Evolutionary conservation across 2,113 vertebrate species (phyloP).

Genomic region (Cacatua alba): DNA sequence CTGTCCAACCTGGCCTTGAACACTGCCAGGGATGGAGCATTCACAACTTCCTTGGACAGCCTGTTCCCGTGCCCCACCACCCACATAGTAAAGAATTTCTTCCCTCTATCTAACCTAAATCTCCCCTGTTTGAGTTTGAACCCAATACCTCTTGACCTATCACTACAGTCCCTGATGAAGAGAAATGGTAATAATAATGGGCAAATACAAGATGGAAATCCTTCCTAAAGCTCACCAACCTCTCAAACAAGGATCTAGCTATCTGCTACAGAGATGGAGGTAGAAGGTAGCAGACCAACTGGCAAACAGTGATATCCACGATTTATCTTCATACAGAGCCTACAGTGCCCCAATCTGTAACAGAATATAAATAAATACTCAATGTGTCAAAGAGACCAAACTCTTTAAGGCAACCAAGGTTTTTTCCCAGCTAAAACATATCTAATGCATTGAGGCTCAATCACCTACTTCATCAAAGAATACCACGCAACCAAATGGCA

Average conservation of each 20-base stretch:
- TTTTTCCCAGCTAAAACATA: background rate
- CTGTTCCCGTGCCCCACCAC: background rate
- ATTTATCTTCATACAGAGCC: background rate
- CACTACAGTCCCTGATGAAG: background rate
- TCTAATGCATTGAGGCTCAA: background rate
- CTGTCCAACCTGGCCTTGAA: background rate
- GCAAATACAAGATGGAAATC: background rate
- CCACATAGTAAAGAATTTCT: background rate
- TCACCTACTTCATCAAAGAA: background rate
- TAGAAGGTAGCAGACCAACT: background rate
- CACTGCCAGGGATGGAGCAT: background rate
- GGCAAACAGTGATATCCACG: fast-evolving
- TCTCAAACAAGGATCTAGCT: background rate
- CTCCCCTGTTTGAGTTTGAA: background rate
- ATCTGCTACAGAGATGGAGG: background rate
- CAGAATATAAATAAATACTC: background rate
- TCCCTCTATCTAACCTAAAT: background rate
- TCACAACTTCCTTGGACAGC: background rate
- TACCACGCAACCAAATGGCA: background rate
- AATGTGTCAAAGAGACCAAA: background rate
- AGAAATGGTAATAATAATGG: background rate
- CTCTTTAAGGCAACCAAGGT: background rate
- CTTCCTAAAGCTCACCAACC: background rate
- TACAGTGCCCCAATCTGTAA: background rate
- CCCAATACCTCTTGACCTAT: background rate